Base-by-base conservation (phyloP, 2,888 invertebrate genomes). In the Osmoderma eremita region DNA sequence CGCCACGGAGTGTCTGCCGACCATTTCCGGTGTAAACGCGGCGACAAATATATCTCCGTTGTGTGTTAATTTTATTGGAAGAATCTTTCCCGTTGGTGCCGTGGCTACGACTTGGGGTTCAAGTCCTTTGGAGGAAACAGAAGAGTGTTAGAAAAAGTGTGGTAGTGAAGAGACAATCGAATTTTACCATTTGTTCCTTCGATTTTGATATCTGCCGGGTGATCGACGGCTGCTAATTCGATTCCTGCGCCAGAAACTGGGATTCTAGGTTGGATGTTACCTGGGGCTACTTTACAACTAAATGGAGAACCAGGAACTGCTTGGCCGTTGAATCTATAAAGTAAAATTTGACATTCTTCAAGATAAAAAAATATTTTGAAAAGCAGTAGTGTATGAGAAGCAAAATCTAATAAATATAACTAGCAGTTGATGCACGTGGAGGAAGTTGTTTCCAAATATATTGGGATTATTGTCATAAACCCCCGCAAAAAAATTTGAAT, bases 291-390 rank as follows among this genome's bases (percentile, higher is more conserved):
- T 78, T 91, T 89, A 78, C 97, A 97, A 36, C 90, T 91, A 83
- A 97, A 98, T n/a, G 98, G 98, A 10, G 96, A 97, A 1, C 97
- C 97, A 72, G 90, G 91, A 0, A 91, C 91, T 0, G 91, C 89
- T 79, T 90, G 89, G 0, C 91, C 90, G 82, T 91, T 91, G 79
- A 91, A 91, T 24, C 90, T 77, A 76, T 1, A 50, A 50, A 8
- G 1, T 18, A 49, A 49, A 13, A n/a, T 1, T 20, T 22, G 8
- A 24, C 30, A 15, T 50, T 17, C n/a, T 50, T 50, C 20, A 48
- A n/a, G 13, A 48, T n/a, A n/a, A n/a, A n/a, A n/a, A n/a, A 48
- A 48, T 48, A 8, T 48, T 48, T 48, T 48, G 48, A 13, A 48
- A 48, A 15, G 6, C 48, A 15, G 6, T 5, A 10, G 36, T 36